These are phyloP conservation scores for Caenorhabditis japonica DNA, from an alignment of 2,888 invertebrate genomes.

Conservation along the genomic window DNA sequence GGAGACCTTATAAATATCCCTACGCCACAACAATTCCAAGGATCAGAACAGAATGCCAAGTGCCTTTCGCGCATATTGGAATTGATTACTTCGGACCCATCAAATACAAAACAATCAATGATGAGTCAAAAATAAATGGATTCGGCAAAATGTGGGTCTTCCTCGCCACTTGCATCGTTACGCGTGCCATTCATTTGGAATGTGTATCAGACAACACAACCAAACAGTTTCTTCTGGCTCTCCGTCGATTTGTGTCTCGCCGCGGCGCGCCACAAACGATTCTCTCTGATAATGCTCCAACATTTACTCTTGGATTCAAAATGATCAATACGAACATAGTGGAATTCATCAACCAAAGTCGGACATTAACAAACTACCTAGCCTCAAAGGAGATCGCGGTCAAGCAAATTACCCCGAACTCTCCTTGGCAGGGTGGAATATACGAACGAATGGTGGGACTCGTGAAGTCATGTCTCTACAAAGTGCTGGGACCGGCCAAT, in stretches of 20 bases:
- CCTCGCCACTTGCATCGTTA: slow-evolving; percentile 11
- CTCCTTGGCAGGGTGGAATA: slow-evolving; percentile 24
- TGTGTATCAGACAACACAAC: slow-evolving; percentile 7
- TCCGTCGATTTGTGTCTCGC: not conserved
- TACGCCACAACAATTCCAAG: slow-evolving; percentile 67
- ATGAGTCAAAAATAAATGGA: not conserved
- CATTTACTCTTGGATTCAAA: not conserved
- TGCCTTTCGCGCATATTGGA: slow-evolving; percentile 6
- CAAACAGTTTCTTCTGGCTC: not conserved
- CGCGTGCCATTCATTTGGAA: slow-evolving; percentile 15
- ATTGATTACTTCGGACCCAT: slow-evolving; percentile 25
- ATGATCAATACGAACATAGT: slow-evolving; percentile 11
- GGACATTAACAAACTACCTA: slow-evolving; percentile 2
- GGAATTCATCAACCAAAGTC: not conserved
- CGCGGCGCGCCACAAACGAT: slow-evolving; percentile 10
- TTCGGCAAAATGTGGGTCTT: slow-evolving; percentile 15
- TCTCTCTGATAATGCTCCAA: slow-evolving; percentile 16
- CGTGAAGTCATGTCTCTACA: slow-evolving; percentile 3
- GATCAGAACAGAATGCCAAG: slow-evolving; percentile 51
- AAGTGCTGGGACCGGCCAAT: not conserved
- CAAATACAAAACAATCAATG: not conserved
- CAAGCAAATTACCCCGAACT: slow-evolving; percentile 13
- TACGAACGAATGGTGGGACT: slow-evolving; percentile 19
- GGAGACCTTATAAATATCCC: slow-evolving; percentile 2
- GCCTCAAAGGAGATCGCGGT: slow-evolving; percentile 4